Evolutionary conservation across 2,888 invertebrate species (phyloP).

Genomic region (Zygogramma bicolorata): DNA sequence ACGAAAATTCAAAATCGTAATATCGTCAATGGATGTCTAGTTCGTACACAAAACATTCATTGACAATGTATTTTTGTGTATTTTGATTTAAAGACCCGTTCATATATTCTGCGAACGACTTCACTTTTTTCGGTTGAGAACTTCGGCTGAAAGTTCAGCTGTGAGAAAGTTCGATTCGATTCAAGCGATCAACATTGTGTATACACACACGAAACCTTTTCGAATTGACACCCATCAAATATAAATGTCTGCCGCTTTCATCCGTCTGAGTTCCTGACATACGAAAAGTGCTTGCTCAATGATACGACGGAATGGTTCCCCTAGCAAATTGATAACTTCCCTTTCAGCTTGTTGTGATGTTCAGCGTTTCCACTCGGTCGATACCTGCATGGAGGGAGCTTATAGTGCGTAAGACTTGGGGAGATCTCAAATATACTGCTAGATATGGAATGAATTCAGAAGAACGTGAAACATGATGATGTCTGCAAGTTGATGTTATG

Average conservation of each 20-base stretch:
- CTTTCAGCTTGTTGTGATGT: neutral
- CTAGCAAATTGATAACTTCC: slow-evolving; percentile 18
- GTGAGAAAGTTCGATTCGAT: no score
- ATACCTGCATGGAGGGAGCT: slow-evolving; percentile 4
- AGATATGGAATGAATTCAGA: no score
- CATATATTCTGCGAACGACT: no score
- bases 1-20: no score
- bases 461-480: no score
- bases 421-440: slow-evolving; percentile 12
- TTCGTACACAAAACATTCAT: no score
- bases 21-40: no score
- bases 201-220: neutral
- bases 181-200: neutral
- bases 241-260: neutral
- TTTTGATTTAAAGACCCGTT: no score
- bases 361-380: slow-evolving; percentile 8
- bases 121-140: no score
- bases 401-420: slow-evolving; percentile 10
- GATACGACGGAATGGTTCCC: slow-evolving; percentile 14
- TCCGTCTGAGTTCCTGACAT: neutral
- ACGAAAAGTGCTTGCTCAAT: slow-evolving; percentile 13
- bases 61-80: no score
- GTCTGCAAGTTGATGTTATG: no score
- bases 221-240: neutral
- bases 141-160: no score